phyloP scores from a whole-genome alignment of 2,888 invertebrate species.

The Synergus umbraculus region DNA sequence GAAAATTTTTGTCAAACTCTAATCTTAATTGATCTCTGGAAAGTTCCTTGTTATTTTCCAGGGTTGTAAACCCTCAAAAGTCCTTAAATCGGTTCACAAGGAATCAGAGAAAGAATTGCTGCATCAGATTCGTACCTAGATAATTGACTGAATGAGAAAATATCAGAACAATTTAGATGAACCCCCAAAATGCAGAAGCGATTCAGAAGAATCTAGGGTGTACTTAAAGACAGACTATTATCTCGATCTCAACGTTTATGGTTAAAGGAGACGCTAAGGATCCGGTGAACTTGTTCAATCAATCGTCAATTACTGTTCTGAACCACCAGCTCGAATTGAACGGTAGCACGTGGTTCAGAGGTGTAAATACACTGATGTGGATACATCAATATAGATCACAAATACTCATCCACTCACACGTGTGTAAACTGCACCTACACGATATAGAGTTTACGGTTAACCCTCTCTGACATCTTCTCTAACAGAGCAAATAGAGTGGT shows the following conservation, averaged over 20 bases:
- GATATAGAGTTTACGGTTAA: constrained; percentile 47
- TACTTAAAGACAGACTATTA: no score
- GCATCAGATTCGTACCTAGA: neutral
- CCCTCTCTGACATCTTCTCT: constrained; percentile 40
- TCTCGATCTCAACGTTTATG: neutral
- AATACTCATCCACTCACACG: constrained; percentile 38
- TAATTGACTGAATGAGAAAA: neutral
- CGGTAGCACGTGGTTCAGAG: constrained; percentile 54
- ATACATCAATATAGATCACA: constrained; percentile 38
- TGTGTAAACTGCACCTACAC: constrained; percentile 49
- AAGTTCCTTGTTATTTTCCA: neutral
- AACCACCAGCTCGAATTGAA: constrained; percentile 48
- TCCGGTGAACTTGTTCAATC: constrained; percentile 55
- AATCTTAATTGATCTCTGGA: neutral
- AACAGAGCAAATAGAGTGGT: constrained; percentile 22
- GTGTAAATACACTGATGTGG: constrained; percentile 57
- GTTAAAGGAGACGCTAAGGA: constrained; percentile 12
- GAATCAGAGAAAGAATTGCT: neutral
- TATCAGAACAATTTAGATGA: neutral
- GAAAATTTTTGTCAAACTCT: neutral
- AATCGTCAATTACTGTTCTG: constrained; percentile 59
- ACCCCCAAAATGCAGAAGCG: neutral
- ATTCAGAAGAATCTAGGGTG: neutral
- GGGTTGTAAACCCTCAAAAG: neutral
- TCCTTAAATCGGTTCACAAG: neutral